Evolutionary conservation across 2,888 invertebrate genomes (phyloP), one percentile per base, ranked within the genome.

Genomic region (Orthosia gothica): DNA sequence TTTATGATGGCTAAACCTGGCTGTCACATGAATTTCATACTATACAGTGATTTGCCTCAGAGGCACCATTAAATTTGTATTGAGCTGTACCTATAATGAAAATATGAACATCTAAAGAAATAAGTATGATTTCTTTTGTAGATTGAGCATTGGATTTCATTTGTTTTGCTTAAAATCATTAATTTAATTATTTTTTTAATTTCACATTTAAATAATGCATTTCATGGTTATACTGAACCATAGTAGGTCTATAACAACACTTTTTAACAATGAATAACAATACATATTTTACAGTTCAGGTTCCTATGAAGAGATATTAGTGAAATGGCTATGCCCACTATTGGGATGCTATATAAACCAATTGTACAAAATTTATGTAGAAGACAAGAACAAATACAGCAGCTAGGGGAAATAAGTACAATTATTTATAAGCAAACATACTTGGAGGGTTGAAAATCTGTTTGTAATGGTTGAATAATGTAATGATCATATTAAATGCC

Each of bases 381-480:
- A n/a, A 54, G 20, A 47, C 13, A n/a, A 45, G 47, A 47, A 63
- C 18, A 67, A 50, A 26, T 1, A 40, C 9, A 68, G 47, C 15
- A 69, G 49, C 23, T 67, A 70, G 32, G 40, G 13, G 18, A 78
- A 49, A 40, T 49, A 45, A 49, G 15, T 50, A 23, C 20, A 40
- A 13, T 55, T 55, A 76, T 49, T 67, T 49, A n/a, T 11, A 55
- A 55, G 23, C 16, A 75, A 61, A 26, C 15, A 26, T 49, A n/a
- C 9, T 49, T 67, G 32, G 13, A 67, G n/a, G 68, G 40, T 68
- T 49, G 55, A 74, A 77, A 55, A 49, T 26, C 57, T 15, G 9
- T 47, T 1, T 49, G n/a, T 16, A 23, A 12, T 54, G 23, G 11
- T 3, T 67, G n/a, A n/a, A n/a, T n/a, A 68, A 5, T 45, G n/a